Conservation (phyloP, 30 jellyfish, hydroid and myxozoan genomes). For the Aurelia coerulea region DNA sequence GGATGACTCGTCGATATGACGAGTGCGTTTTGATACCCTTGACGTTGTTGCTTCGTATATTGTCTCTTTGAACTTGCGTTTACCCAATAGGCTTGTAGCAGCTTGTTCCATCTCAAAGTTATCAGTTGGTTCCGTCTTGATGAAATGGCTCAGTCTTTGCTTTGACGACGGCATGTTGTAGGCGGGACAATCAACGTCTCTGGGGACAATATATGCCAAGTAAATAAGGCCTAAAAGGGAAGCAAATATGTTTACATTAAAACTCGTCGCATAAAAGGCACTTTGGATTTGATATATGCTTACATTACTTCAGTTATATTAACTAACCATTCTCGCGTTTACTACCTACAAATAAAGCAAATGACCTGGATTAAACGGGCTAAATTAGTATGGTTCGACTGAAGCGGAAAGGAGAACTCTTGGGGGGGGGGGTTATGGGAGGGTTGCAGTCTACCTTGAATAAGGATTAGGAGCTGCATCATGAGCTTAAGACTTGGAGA, state of each 20-base stretch:
- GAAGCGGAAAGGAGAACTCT: too few species aligned
- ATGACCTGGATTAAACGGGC: too few species aligned
- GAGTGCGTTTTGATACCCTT: conserved; percentile 61
- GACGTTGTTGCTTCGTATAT: conserved; percentile 14
- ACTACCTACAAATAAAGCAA: background rate
- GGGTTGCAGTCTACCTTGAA: too few species aligned
- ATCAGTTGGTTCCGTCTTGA: conserved; percentile 66
- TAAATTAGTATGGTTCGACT: too few species aligned
- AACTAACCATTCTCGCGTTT: conserved; percentile 5
- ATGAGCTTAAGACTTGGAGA: too few species aligned
- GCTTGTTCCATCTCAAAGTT: conserved; percentile 37
- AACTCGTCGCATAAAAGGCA: conserved; percentile 11
- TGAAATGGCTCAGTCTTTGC: conserved; percentile 74
- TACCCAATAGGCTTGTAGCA: conserved; percentile 27
- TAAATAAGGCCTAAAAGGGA: conserved; percentile 58
- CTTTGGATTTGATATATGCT: conserved; percentile 37
- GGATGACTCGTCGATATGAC: conserved; percentile 55
- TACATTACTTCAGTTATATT: conserved; percentile 11
- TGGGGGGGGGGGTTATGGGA: too few species aligned
- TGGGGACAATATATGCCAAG: conserved; percentile 3
- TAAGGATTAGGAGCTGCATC: too few species aligned
- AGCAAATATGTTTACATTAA: conserved; percentile 54
- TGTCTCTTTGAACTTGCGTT: conserved; percentile 46
- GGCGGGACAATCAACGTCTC: background rate
- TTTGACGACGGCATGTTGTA: conserved; percentile 74